Base-by-base conservation (phyloP, 2,113 vertebrate genomes). In the Hyperopisus bebe region DNA sequence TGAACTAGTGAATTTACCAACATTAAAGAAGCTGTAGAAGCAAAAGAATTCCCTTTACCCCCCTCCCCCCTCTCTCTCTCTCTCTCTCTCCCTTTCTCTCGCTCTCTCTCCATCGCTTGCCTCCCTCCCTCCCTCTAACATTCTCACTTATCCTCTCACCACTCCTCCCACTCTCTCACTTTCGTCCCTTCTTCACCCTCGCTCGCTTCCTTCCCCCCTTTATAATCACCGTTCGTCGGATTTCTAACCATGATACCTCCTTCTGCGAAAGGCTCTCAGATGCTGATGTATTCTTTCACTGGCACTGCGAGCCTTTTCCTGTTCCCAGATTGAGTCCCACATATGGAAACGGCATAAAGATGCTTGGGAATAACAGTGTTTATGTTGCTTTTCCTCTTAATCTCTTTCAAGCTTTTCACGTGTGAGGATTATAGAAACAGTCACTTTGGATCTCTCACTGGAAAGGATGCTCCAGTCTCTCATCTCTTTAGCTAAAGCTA, bases 101-200 rank as follows among this genome's bases (percentile, higher is more conserved):
- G n/a, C 91, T 84, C 51, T 80, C 44, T 74, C 91, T 92, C 46
- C 46, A 83, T 89, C 84, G 2, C 47, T 13, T 50, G 11, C 58
- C 77, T 84, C 17, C 87, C 55, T 47, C 88, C 47, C 42, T 35
- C 42, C 31, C 27, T 66, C 88, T 17, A 10, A n/a, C 80, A 51
- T 87, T 88, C 48, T 62, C 70, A 47, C 90, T 88, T 82, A 46
- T 70, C 66, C 58, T 88, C 62, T 74, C 88, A 24, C 6, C 48
- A 39, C 48, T 58, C 53, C 88, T 89, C 85, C 62, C 58, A 88
- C 53, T 70, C 88, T 83, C 89, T 89, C 88, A 27, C 86, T 47
- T 82, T 83, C 88, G 24, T 87, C 86, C 82, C 53, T 89, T 70
- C n/a, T 91, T 89, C 84, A 90, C 92, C 88, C 91, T 93, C 85